Percentiles rank a stretch among this genome's conserved stretches.
Evolutionary conservation across 2,113 vertebrate species (phyloP).

Genomic region (Cepphus grylle): DNA sequence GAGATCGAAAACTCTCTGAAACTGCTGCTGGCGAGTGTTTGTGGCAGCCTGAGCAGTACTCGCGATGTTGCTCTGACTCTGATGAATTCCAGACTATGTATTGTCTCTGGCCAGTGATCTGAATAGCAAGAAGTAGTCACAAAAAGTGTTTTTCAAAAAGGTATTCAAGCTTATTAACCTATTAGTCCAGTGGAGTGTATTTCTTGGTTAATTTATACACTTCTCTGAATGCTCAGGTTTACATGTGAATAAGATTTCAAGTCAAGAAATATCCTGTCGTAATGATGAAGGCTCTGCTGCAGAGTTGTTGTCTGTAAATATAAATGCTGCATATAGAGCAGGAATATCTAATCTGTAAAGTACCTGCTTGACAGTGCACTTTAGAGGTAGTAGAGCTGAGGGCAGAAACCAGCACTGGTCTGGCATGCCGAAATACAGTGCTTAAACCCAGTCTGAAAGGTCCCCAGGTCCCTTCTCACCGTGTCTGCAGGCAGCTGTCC

Average conservation of each 20-base stretch:
- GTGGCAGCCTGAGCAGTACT: fast-evolving
- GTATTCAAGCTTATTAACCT: not conserved
- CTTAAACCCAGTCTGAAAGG: not conserved
- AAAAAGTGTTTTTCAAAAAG: not conserved
- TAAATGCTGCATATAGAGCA: not conserved
- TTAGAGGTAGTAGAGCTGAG: not conserved
- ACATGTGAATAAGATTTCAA: not conserved
- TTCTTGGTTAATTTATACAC: not conserved
- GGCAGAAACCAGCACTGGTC: not conserved
- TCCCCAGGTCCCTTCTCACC: not conserved
- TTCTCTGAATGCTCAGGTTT: not conserved
- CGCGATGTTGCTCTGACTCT: not conserved
- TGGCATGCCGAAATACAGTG: not conserved
- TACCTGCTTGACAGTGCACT: not conserved
- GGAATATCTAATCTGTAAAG: not conserved
- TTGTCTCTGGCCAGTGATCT: not conserved
- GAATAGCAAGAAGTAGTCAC: not conserved
- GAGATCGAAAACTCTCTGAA: not conserved
- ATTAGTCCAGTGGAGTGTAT: not conserved
- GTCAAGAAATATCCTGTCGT: not conserved
- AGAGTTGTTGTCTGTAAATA: not conserved
- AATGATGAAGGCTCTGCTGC: not conserved
- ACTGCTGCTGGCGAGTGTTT: not conserved
- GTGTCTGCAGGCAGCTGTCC: not conserved
- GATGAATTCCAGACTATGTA: not conserved